Conservation (phyloP, 1,140 invertebrate species). For the Geopemphigus sp. region DNA sequence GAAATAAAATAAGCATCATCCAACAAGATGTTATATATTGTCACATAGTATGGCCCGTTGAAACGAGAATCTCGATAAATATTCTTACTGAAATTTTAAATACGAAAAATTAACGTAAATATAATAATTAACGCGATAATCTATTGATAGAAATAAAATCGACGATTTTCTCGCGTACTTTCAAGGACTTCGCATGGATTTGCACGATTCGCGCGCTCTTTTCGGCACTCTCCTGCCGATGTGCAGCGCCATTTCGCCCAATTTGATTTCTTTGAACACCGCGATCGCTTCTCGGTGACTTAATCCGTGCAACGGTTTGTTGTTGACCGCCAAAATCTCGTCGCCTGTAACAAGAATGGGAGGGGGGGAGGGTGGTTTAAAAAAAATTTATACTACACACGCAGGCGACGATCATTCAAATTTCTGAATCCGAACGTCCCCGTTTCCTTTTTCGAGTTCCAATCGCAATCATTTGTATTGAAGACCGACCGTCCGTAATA, state of each 20-base stretch:
- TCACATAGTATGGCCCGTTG: conserved; percentile 26
- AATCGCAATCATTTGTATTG: too few relatives aligned
- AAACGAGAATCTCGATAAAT: conserved; percentile 34
- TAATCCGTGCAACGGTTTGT: conserved; percentile 73
- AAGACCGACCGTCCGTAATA: too few relatives aligned
- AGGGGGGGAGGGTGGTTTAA: too few relatives aligned
- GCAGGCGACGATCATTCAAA: too few relatives aligned
- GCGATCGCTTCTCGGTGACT: conserved; percentile 85
- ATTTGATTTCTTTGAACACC: conserved; percentile 85
- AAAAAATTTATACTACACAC: too few relatives aligned
- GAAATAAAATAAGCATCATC: conserved; percentile 9
- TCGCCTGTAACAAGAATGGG: conserved; percentile 66
- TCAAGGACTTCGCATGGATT: conserved; percentile 38
- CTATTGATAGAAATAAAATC: too few relatives aligned
- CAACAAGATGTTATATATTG: not conserved
- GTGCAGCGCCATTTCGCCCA: conserved; percentile 78
- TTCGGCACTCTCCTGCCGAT: conserved; percentile 66
- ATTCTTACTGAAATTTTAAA: conserved; percentile 22
- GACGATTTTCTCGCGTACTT: too few relatives aligned
- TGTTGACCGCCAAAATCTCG: conserved; percentile 89
- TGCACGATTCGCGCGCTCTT: conserved; percentile 55
- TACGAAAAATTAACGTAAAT: too few relatives aligned
- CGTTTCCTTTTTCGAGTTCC: too few relatives aligned
- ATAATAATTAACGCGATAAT: too few relatives aligned
- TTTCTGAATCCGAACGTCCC: too few relatives aligned